Evolutionary conservation across 2,797 vertebrate species (phyloP).

Genomic region (Momotus momota): DNA sequence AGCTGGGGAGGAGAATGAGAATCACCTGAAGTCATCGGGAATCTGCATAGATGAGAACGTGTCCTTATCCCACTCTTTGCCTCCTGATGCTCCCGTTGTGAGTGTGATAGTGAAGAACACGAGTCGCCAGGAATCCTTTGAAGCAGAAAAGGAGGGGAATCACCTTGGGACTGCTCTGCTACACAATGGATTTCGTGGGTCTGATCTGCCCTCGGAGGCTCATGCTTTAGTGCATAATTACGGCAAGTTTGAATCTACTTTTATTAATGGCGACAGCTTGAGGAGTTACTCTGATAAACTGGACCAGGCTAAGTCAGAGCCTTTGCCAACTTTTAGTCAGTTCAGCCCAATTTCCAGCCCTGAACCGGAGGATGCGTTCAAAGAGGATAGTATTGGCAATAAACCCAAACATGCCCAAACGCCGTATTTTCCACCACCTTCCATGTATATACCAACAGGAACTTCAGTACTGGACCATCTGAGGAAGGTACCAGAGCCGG

Average conservation of each 20-base stretch:
- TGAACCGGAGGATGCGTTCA: conserved; percentile 85
- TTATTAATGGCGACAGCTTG: conserved; percentile 88
- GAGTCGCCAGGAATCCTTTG: conserved; percentile 90
- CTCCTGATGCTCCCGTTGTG: conserved; percentile 87
- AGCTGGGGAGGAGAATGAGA: conserved; percentile 87
- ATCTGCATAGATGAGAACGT: conserved; percentile 88
- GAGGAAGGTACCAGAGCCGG: conserved; percentile 77
- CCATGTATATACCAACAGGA: conserved; percentile 79
- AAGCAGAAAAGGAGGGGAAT: conserved; percentile 85
- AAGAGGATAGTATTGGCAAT: conserved; percentile 79
- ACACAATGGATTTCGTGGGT: conserved; percentile 89
- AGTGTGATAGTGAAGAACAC: conserved; percentile 98
- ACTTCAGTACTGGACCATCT: conserved; percentile 81
- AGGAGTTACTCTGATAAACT: conserved; percentile 83
- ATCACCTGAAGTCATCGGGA: conserved; percentile 86
- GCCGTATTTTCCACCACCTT: conserved; percentile 82
- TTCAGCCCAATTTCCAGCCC: conserved; percentile 95
- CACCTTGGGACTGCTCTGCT: conserved; percentile 81
- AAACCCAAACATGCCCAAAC: conserved; percentile 81
- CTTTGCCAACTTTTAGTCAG: conserved; percentile 85
- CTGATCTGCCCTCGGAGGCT: conserved; percentile 79
- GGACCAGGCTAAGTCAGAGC: conserved; percentile 83
- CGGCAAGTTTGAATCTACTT: conserved; percentile 85
- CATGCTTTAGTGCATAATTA: conserved; percentile 78
- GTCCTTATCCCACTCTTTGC: conserved; percentile 80